These are phyloP conservation scores for Pseudochirops corinnae DNA, from an alignment of 2,797 vertebrate species.

Conservation along the genomic window DNA sequence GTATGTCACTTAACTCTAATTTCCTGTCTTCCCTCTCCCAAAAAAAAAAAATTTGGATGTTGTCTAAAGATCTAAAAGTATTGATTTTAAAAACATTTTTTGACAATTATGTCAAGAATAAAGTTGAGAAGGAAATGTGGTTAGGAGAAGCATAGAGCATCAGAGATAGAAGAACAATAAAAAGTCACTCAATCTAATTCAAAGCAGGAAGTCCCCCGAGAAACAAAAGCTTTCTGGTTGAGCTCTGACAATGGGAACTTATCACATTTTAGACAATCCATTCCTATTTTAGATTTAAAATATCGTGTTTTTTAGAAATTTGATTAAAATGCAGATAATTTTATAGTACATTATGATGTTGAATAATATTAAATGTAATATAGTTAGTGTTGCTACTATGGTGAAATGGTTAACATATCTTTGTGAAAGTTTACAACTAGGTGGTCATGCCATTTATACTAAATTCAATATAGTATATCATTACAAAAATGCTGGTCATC, in stretches of 20 bases:
- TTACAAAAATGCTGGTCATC: not conserved
- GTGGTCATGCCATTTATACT: not conserved
- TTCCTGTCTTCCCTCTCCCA: too few species aligned
- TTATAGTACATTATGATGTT: not conserved
- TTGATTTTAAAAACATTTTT: not conserved
- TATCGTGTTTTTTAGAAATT: not conserved
- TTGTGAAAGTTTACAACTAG: not conserved
- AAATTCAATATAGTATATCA: not conserved
- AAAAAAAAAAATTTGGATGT: too few species aligned
- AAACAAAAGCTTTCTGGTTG: not conserved
- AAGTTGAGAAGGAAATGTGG: not conserved
- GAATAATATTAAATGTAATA: not conserved
- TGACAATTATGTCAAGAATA: not conserved
- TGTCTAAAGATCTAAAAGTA: not conserved
- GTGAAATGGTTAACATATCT: not conserved
- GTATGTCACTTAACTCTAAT: too few species aligned
- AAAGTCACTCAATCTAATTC: not conserved
- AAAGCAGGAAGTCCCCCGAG: not conserved
- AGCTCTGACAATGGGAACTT: not conserved
- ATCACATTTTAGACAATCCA: not conserved
- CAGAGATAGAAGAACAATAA: not conserved
- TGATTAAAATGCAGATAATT: not conserved
- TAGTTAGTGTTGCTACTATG: not conserved
- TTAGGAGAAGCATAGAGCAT: not conserved
- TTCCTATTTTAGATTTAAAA: not conserved